phyloP scores from a whole-genome alignment of 2,888 invertebrate species.

The Nezara viridula region DNA sequence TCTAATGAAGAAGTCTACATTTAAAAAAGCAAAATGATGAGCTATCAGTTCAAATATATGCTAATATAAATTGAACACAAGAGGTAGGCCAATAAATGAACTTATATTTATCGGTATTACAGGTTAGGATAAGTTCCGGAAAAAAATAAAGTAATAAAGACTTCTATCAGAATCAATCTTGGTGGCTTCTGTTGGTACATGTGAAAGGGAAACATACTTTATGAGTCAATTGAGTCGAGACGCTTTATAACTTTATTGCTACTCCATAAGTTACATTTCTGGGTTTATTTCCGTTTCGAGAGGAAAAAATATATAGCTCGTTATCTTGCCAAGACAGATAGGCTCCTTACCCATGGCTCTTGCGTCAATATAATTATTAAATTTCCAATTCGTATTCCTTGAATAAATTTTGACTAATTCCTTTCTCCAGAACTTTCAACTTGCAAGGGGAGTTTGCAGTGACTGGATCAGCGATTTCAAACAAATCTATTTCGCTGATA shows the following conservation, averaged over 20 bases:
- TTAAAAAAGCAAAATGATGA: not conserved
- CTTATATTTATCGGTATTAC: not conserved
- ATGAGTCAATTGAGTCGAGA: constrained; percentile 43
- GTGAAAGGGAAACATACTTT: not conserved
- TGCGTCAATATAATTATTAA: not conserved
- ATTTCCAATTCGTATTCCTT: not conserved
- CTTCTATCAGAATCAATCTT: not conserved
- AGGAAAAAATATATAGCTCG: not conserved
- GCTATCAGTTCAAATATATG: not conserved
- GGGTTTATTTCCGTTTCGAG: not conserved
- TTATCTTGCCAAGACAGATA: not conserved
- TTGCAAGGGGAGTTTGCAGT: too few relatives aligned
- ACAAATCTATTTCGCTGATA: too few relatives aligned
- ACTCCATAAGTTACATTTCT: not conserved
- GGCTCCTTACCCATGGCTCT: not conserved
- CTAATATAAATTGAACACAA: not conserved
- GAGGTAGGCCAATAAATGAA: not conserved
- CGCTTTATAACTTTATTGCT: constrained; percentile 1
- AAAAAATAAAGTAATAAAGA: not conserved
- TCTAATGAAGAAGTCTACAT: not conserved
- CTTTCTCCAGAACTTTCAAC: too few relatives aligned
- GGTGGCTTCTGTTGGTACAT: not conserved
- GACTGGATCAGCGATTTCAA: too few relatives aligned
- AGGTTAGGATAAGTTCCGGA: not conserved
- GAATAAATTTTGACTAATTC: not conserved